These are phyloP conservation scores for Argyrosomus japonicus DNA, from an alignment of 2,113 vertebrate species.

Conservation along the genomic window DNA sequence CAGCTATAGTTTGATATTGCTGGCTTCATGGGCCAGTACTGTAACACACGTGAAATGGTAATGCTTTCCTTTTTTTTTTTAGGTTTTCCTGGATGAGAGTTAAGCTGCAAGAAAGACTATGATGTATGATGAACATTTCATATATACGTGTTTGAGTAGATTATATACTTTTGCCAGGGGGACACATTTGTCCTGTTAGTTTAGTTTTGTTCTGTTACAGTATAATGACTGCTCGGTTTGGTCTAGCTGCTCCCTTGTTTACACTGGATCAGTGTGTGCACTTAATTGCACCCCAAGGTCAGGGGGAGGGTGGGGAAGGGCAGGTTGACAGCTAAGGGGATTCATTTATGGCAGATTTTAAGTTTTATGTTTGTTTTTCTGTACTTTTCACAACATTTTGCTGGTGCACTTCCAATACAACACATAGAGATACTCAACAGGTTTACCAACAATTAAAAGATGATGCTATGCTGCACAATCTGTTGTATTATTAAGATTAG, in stretches of 20 bases:
- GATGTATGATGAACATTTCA: background rate
- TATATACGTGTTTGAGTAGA: background rate
- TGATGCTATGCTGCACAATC: too few species aligned
- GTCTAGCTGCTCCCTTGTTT: slow-evolving; percentile 13
- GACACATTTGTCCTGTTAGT: background rate
- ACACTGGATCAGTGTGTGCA: slow-evolving; percentile 4
- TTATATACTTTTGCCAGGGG: background rate
- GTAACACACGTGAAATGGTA: too few species aligned
- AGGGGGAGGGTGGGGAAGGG: background rate
- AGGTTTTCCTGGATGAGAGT: background rate
- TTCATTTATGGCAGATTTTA: background rate
- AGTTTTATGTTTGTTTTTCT: background rate
- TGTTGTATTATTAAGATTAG: too few species aligned
- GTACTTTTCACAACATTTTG: background rate
- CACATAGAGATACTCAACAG: too few species aligned
- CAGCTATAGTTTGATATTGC: too few species aligned
- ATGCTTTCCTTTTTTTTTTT: too few species aligned
- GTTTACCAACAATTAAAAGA: too few species aligned
- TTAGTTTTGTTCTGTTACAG: background rate
- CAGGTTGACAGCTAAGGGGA: background rate
- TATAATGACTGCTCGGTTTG: background rate
- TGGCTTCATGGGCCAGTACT: too few species aligned
- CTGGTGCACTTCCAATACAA: background rate
- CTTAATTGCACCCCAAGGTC: background rate
- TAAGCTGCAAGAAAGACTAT: background rate